Base-by-base conservation (phyloP, 2,888 invertebrate species). In the Conomelus anceps region DNA sequence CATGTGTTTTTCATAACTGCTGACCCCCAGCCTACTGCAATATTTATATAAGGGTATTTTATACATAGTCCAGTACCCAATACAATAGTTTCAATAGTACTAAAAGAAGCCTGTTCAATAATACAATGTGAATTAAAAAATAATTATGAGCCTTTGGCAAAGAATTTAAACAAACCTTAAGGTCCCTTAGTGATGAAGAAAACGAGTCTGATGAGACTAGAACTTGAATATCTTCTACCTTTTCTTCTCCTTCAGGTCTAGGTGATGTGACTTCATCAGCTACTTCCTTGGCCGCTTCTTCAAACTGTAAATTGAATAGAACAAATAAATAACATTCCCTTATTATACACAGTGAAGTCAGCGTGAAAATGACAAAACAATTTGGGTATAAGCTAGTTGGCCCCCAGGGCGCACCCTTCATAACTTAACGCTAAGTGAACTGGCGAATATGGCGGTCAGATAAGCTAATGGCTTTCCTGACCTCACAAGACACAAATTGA, bases 231-330 rank as follows among this genome's bases (percentile, higher is more conserved):
- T 99, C 98, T 93, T 98, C 96, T 63, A 99, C 95, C 90, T 96
- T 95, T 92, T 98, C 97, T 92, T 99, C 98, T 0, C 97, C 97
- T 92, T 97, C 96, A 0, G 98, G 98, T 89, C 99, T 95, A 0
- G 99, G 99, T 17, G 97, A 95, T 22, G 99, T 99, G 22, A 99
- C 94, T 94, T 99, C 99, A 95, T 99, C 99, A 0, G 98, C 99
- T 86, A 99, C 97, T 93, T 99, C 99, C 93, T 96, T 98, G 0
- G 98, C 98, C 63, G 99, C 99, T 93, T 99, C 99, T 94, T 99
- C 99, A 93, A 99, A 96, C 92, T 93, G 90, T 23, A 90, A 90
- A 41, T 22, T 22, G 17, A 34, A 34, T 34, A 6, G 13, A 34
- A 13, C 13, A 34, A 34, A 13, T 17, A 34, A 34, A 17, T 34